A percentile compares a stretch with the other conserved stretches of the same genome.
phyloP scores from a whole-genome alignment of 1,140 invertebrate genomes.

The Psix sp. region DNA sequence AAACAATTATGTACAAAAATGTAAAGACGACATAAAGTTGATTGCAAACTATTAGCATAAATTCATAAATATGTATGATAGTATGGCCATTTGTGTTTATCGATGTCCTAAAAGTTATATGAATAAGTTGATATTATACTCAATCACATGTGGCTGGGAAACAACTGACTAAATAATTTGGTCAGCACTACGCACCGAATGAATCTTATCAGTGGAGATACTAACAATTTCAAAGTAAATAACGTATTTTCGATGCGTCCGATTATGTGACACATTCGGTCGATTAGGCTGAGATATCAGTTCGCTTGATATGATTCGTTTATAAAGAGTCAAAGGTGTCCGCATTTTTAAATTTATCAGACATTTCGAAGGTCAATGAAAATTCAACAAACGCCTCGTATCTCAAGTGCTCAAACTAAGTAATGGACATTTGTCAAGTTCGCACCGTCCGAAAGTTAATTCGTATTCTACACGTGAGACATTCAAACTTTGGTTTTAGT shows the following conservation, averaged over 20 bases:
- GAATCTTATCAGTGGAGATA: constrained; percentile 51
- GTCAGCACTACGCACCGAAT: constrained; percentile 51
- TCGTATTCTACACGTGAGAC: constrained; percentile 61
- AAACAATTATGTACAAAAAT: no score
- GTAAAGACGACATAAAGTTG: no score
- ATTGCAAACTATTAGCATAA: not conserved
- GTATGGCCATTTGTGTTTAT: constrained; percentile 37
- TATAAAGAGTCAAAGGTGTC: constrained; percentile 31
- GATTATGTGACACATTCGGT: constrained; percentile 42
- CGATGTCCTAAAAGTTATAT: constrained; percentile 21
- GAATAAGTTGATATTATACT: constrained; percentile 28
- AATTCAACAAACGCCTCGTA: constrained; percentile 40
- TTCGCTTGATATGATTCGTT: constrained; percentile 35
- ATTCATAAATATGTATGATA: constrained; percentile 26
- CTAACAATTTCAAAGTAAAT: constrained; percentile 39
- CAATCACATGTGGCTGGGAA: constrained; percentile 44
- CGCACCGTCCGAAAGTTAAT: constrained; percentile 61
- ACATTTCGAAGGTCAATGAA: constrained; percentile 55
- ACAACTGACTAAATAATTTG: constrained; percentile 65
- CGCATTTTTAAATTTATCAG: constrained; percentile 54
- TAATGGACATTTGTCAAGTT: constrained; percentile 40
- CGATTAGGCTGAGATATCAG: constrained; percentile 42
- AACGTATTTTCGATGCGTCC: constrained; percentile 45
- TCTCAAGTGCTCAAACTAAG: not conserved
- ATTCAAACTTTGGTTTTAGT: constrained; percentile 49